These are phyloP conservation scores for Gadopsis bispinosus DNA, from an alignment of 2,797 vertebrate species.

Conservation along the genomic window DNA sequence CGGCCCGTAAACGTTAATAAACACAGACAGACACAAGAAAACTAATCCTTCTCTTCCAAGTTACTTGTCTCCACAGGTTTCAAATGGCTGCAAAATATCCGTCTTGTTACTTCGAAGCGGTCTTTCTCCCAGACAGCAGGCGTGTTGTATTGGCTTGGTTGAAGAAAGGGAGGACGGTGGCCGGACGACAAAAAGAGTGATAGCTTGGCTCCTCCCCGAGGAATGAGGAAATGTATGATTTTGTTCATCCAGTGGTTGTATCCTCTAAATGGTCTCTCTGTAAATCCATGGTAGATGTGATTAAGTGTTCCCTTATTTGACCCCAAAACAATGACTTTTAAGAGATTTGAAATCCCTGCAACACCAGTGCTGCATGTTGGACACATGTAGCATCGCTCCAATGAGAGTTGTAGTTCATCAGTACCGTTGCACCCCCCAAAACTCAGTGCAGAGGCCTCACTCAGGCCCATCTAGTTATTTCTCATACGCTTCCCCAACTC, in stretches of 20 bases:
- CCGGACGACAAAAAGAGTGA: conserved; percentile 33
- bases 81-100: conserved; percentile 21
- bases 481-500: neutral
- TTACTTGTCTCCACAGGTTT: conserved; percentile 51
- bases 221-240: conserved; percentile 50
- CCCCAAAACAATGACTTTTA: conserved; percentile 49
- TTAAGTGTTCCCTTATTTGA: conserved; percentile 65
- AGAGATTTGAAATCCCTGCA: conserved; percentile 61
- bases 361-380: conserved; percentile 60
- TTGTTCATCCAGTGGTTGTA: conserved; percentile 75
- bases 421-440: conserved; percentile 33
- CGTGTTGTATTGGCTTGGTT: conserved; percentile 28
- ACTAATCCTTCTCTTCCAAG: conserved; percentile 15
- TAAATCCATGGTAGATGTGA: conserved; percentile 42
- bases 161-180: conserved; percentile 25
- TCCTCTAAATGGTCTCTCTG: conserved; percentile 40
- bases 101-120: conserved; percentile 19
- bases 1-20: conserved; percentile 55
- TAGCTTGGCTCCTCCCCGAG: conserved; percentile 36
- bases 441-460: conserved; percentile 56
- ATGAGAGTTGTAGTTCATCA: conserved; percentile 41
- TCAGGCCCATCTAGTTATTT: conserved; percentile 28
- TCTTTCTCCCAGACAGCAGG: conserved; percentile 43
- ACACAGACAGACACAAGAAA: conserved; percentile 57
- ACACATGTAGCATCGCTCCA: conserved; percentile 45